Conservation (phyloP, 2,888 invertebrate genomes). For the Autographa pulchrina region DNA sequence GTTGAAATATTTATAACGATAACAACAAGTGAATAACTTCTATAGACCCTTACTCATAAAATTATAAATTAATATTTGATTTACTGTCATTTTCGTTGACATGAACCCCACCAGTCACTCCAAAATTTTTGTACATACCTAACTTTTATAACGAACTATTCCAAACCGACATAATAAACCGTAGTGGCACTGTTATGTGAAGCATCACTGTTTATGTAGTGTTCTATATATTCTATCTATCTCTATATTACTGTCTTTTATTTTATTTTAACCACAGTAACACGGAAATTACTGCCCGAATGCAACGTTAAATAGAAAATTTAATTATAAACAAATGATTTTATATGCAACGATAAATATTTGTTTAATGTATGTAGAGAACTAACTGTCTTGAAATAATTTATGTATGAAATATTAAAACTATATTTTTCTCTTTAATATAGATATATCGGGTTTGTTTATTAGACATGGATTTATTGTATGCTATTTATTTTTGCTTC, state of each 20-base stretch:
- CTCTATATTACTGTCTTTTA: slow-evolving; percentile 24
- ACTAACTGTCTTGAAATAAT: slow-evolving; percentile 53
- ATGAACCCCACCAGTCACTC: background rate
- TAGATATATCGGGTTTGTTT: slow-evolving; percentile 71
- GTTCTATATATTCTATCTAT: slow-evolving; percentile 35
- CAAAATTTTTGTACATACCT: slow-evolving; percentile 36
- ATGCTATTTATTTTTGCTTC: slow-evolving; percentile 76
- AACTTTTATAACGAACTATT: slow-evolving; percentile 11
- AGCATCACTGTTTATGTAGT: slow-evolving; percentile 65
- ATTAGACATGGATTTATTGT: slow-evolving; percentile 66
- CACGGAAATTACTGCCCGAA: slow-evolving; percentile 9
- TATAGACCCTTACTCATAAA: no score
- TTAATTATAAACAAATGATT: background rate
- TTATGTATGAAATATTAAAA: slow-evolving; percentile 54
- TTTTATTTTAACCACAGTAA: slow-evolving; percentile 24
- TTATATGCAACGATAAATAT: background rate
- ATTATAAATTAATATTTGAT: no score
- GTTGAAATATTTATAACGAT: no score
- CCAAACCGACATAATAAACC: slow-evolving; percentile 19
- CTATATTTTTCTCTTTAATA: slow-evolving; percentile 59
- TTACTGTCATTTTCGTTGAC: background rate
- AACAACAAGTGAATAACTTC: no score
- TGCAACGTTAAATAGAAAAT: background rate
- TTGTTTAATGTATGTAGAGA: slow-evolving; percentile 47
- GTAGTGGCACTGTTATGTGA: slow-evolving; percentile 63